Percentiles rank a stretch among this genome's conserved stretches.
These are phyloP conservation scores for Acholoe squamosa DNA, from an alignment of 2,888 invertebrate species.

Conservation along the genomic window DNA sequence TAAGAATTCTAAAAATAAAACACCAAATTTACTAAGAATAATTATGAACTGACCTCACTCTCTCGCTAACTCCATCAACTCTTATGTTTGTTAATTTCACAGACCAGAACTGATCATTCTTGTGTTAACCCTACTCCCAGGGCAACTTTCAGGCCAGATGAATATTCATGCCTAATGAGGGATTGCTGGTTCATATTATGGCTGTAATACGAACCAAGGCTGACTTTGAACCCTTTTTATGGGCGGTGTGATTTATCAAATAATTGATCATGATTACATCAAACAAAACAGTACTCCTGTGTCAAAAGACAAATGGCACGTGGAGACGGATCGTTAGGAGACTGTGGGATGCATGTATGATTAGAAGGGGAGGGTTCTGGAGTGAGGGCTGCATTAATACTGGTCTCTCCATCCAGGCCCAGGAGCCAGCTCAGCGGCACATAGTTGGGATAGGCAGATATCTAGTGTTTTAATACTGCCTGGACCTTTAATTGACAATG, in stretches of 20 bases:
- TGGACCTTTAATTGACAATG: too few relatives aligned
- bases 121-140: not conserved
- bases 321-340: conserved; percentile 5
- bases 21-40: too few relatives aligned
- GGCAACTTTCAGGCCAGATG: not conserved
- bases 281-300: conserved; percentile 32
- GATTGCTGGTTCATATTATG: conserved; percentile 5
- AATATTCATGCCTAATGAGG: conserved; percentile 15
- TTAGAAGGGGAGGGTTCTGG: not conserved
- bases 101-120: not conserved
- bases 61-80: too few relatives aligned
- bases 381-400: too few relatives aligned
- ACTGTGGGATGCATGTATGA: conserved; percentile 8
- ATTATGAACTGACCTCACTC: too few relatives aligned
- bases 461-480: too few relatives aligned
- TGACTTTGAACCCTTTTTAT: conserved; percentile 19
- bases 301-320: conserved; percentile 12
- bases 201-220: not conserved
- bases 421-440: too few relatives aligned
- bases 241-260: conserved; percentile 9
- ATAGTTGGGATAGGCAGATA: too few relatives aligned
- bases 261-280: conserved; percentile 40
- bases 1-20: too few relatives aligned
- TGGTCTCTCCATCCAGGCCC: too few relatives aligned
- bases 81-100: too few relatives aligned